Percentiles rank a stretch among this genome's conserved stretches.
Conservation (phyloP, 2,113 vertebrate species). For the Tonatia bakeri region DNA sequence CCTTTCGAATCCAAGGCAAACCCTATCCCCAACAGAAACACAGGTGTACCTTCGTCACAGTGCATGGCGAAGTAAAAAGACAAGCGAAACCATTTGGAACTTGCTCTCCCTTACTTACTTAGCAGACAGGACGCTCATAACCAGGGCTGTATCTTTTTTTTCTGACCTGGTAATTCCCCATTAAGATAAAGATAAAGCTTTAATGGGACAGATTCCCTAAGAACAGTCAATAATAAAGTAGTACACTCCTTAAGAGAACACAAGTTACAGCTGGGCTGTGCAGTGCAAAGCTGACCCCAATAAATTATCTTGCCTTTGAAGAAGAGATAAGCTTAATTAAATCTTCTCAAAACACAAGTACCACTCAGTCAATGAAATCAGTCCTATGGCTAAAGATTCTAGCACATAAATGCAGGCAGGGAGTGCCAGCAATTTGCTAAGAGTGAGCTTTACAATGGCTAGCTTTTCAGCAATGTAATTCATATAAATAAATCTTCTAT, state of each 20-base stretch:
- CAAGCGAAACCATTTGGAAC: not conserved
- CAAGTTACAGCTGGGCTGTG: not conserved
- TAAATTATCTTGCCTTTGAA: not conserved
- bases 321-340: not conserved
- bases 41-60: not conserved
- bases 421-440: not conserved
- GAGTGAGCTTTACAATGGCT: not conserved
- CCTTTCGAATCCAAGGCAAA: not conserved
- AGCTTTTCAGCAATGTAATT: not conserved
- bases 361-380: not conserved
- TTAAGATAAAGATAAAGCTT: slow-evolving; percentile 1
- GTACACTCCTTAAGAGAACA: not conserved
- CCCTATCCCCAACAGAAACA: not conserved
- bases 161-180: not conserved
- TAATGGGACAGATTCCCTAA: not conserved
- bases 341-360: not conserved
- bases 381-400: not conserved
- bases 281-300: not conserved
- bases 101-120: not conserved
- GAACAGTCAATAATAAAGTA: not conserved
- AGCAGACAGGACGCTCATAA: not conserved
- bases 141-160: not conserved
- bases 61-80: not conserved
- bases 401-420: not conserved
- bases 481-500: not conserved